Percentiles rank a stretch among this genome's conserved stretches.
Evolutionary conservation across 2,113 vertebrate species (phyloP).

Genomic region (Lathamus discolor): DNA sequence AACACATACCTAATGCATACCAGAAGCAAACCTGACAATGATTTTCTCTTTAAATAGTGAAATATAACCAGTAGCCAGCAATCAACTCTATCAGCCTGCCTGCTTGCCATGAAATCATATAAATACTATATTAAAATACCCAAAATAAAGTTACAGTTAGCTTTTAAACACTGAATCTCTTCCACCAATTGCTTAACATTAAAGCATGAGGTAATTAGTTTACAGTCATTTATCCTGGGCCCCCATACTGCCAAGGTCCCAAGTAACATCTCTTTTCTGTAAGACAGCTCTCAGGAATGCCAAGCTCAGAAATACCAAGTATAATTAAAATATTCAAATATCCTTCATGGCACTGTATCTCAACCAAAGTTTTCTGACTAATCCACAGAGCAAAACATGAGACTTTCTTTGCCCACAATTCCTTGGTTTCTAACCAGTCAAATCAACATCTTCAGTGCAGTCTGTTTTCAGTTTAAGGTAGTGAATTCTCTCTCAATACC

Average conservation of each 20-base stretch:
- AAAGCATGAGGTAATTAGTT: slow-evolving; percentile 2
- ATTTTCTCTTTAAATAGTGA: slow-evolving; percentile 1
- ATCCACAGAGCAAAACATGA: background rate
- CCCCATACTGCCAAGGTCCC: background rate
- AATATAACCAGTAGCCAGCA: background rate
- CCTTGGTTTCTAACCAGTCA: background rate
- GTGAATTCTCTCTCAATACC: background rate
- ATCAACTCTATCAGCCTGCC: background rate
- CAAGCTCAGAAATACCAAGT: background rate
- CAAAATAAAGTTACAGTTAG: background rate
- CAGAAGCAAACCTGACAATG: background rate
- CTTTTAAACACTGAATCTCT: background rate
- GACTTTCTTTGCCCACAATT: background rate
- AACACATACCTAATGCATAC: background rate
- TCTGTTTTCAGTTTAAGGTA: background rate
- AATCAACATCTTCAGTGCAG: background rate
- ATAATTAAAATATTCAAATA: slow-evolving; percentile 14
- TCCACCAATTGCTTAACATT: background rate
- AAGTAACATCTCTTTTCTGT: background rate
- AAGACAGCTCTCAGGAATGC: background rate
- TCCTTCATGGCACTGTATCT: background rate
- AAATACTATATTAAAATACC: background rate
- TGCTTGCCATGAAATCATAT: background rate
- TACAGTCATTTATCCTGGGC: background rate
- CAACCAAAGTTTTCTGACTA: background rate